phyloP scores from a whole-genome alignment of 1,140 invertebrate species.

The Macrosteles quadrilineatus region DNA sequence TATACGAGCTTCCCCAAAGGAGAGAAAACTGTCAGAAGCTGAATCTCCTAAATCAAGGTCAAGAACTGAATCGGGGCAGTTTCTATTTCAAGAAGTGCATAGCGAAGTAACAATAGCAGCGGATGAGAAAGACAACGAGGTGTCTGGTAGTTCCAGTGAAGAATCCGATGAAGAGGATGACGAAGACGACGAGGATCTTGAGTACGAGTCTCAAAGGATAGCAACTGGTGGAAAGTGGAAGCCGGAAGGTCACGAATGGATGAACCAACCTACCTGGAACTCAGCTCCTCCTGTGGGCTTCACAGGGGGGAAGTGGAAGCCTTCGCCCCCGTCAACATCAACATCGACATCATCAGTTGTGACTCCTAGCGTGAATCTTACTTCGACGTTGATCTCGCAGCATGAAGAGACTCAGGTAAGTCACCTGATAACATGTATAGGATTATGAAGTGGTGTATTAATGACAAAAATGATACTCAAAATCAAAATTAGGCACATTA shows the following conservation, averaged over 20 bases:
- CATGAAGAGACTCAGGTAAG: too few species aligned
- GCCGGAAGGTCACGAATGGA: conserved; percentile 43
- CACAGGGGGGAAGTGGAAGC: conserved; percentile 68
- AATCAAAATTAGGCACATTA: too few species aligned
- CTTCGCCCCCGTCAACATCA: conserved; percentile 45
- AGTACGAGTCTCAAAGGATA: conserved; percentile 54
- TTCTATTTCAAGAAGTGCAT: background rate
- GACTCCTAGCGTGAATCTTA: background rate
- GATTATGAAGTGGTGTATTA: too few species aligned
- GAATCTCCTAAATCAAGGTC: background rate
- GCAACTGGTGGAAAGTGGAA: conserved; percentile 77
- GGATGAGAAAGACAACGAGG: conserved; percentile 53
- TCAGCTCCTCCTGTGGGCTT: conserved; percentile 52
- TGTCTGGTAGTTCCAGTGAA: conserved; percentile 56
- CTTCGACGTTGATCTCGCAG: background rate
- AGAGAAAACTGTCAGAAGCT: background rate
- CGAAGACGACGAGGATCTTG: conserved; percentile 55
- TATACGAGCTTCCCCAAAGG: background rate
- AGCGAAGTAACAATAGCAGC: conserved; percentile 6
- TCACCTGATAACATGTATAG: too few species aligned
- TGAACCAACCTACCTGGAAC: conserved; percentile 27
- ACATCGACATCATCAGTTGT: too few species aligned
- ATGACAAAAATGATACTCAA: too few species aligned
- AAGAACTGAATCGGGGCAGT: background rate
- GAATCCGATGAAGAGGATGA: conserved; percentile 57